A percentile compares a stretch with the other conserved stretches of the same genome.
These are phyloP conservation scores for Acanthiza pusilla DNA, from an alignment of 2,797 vertebrate species.

Conservation along the genomic window DNA sequence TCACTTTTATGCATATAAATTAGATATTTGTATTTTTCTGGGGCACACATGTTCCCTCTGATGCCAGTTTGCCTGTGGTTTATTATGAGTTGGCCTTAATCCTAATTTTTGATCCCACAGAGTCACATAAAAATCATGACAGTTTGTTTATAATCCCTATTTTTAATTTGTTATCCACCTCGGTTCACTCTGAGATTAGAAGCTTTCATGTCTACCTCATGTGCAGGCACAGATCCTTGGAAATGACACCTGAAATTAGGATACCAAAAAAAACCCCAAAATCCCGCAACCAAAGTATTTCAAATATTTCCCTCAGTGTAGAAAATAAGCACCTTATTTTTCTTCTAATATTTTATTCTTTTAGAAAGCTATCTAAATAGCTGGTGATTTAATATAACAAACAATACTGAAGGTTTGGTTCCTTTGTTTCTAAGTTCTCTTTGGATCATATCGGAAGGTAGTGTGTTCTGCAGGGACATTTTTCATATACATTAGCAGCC, in stretches of 20 bases:
- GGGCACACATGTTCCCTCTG: neutral
- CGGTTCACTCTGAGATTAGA: neutral
- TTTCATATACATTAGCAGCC: neutral
- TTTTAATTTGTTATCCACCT: neutral
- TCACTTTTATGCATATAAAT: neutral
- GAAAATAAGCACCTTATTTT: neutral
- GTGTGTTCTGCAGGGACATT: neutral
- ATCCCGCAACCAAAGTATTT: neutral
- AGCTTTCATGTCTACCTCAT: neutral
- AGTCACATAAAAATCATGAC: neutral
- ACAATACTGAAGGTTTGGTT: neutral
- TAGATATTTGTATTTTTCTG: conserved; percentile 3
- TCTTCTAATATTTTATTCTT: neutral
- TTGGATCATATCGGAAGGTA: neutral
- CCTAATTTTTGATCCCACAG: neutral
- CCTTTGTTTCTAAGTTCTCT: neutral
- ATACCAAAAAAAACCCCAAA: neutral
- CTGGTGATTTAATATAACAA: neutral
- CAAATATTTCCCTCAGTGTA: neutral
- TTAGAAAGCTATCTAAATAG: neutral
- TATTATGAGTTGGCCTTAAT: neutral
- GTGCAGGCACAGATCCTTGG: neutral
- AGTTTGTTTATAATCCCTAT: neutral
- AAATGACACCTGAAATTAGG: neutral
- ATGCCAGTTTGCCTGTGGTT: neutral